Evolutionary conservation across 2,113 vertebrate genomes (phyloP).

Genomic region (Enhydra lutris): DNA sequence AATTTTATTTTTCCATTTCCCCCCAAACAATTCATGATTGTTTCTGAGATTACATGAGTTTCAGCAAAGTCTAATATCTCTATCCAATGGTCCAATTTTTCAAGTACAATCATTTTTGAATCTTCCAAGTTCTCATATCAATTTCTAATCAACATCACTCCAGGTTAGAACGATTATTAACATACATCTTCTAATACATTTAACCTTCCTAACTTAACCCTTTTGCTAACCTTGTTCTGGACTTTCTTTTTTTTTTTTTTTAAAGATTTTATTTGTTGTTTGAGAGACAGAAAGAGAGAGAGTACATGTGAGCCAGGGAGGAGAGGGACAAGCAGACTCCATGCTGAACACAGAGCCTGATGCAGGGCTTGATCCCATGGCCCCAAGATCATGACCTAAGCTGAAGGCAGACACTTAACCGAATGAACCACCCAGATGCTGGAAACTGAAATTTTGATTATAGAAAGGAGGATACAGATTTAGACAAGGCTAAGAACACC

Average conservation of each 20-base stretch:
- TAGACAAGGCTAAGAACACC: neutral
- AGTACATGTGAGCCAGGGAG: neutral
- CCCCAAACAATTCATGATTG: neutral
- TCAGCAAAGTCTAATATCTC: neutral
- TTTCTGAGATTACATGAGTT: slow-evolving; percentile 8
- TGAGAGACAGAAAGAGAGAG: neutral
- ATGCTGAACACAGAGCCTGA: neutral
- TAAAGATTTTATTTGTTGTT: neutral
- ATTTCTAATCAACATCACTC: neutral
- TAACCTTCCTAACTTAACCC: neutral
- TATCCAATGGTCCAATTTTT: neutral
- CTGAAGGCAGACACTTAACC: neutral
- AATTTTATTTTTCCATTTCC: slow-evolving; percentile 36
- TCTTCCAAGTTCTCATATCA: slow-evolving; percentile 2
- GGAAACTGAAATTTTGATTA: neutral
- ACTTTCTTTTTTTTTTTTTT: neutral
- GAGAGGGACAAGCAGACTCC: neutral
- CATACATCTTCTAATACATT: neutral
- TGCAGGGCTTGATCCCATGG: neutral
- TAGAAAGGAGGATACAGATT: neutral
- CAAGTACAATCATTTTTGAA: neutral
- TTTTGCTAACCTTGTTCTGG: neutral
- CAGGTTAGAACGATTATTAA: slow-evolving; percentile 9
- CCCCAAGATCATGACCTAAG: neutral
- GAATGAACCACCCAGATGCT: neutral